These are phyloP conservation scores for Mylabris sibirica DNA, from an alignment of 2,888 invertebrate genomes.

Conservation along the genomic window DNA sequence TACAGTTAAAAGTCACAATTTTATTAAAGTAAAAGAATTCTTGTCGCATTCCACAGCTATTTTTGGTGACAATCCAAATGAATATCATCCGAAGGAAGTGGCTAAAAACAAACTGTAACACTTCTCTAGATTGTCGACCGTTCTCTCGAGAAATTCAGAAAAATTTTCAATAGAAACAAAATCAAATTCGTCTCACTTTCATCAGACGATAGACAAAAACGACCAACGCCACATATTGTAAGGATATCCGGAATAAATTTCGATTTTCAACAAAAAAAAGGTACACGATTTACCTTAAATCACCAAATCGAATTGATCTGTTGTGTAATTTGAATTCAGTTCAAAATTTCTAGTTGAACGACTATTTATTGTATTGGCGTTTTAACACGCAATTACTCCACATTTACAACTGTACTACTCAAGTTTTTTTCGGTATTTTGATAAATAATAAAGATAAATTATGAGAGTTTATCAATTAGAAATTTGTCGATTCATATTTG, in stretches of 20 bases:
- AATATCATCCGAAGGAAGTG: conserved; percentile 20
- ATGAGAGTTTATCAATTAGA: background rate
- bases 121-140: background rate
- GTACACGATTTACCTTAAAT: background rate
- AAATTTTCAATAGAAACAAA: background rate
- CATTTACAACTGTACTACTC: background rate
- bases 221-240: background rate
- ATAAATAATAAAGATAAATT: background rate
- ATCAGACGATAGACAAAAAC: background rate
- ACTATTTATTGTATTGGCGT: background rate
- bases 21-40: conserved; percentile 10
- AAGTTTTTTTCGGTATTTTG: background rate
- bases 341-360: conserved; percentile 5
- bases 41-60: conserved; percentile 29
- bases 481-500: background rate
- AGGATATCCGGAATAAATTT: conserved; percentile 2
- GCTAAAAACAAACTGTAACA: conserved; percentile 15
- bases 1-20: conserved; percentile 3
- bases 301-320: conserved; percentile 6
- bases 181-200: background rate
- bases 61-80: conserved; percentile 25
- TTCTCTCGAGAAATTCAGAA: background rate
- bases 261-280: background rate
- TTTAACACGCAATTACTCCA: conserved; percentile 1
- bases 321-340: conserved; percentile 4